Conservation (phyloP, 2,797 vertebrate species). For the Lindbergichthys nudifrons region DNA sequence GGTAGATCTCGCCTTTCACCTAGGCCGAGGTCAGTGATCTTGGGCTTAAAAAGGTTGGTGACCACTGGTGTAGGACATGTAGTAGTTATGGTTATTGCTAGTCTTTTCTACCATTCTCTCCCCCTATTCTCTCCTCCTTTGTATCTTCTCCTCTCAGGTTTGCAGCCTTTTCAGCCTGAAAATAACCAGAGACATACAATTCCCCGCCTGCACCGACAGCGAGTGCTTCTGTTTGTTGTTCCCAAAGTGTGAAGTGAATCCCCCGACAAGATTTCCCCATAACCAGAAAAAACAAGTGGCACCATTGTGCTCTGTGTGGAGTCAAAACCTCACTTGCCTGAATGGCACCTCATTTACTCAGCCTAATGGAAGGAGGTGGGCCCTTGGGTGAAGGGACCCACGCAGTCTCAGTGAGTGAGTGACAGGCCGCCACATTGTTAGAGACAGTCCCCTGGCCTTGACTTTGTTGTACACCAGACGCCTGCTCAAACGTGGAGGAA, state of each 20-base stretch:
- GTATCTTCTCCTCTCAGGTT: conserved; percentile 27
- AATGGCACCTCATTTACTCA: conserved; percentile 76
- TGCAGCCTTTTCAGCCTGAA: conserved; percentile 32
- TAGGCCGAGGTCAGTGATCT: no score
- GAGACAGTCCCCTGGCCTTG: conserved; percentile 56
- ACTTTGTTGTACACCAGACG: conserved; percentile 57
- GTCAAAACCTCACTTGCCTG: conserved; percentile 54
- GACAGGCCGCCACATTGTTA: conserved; percentile 57
- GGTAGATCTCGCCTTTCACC: no score
- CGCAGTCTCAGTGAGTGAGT: conserved; percentile 41
- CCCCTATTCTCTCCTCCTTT: conserved; percentile 13
- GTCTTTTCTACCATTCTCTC: conserved; percentile 2
- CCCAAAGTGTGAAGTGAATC: conserved; percentile 58
- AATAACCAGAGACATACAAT: conserved; percentile 48
- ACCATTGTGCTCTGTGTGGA: conserved; percentile 50
- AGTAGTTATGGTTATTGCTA: not conserved
- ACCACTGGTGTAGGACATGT: conserved; percentile 1
- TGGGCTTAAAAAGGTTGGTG: no score
- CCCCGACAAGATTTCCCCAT: conserved; percentile 44
- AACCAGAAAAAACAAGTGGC: conserved; percentile 48
- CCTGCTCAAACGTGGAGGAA: conserved; percentile 53
- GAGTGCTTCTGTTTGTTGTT: conserved; percentile 59
- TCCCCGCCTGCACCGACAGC: conserved; percentile 35
- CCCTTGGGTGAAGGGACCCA: conserved; percentile 52
- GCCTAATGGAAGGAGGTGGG: conserved; percentile 70